Base-by-base conservation (phyloP, 2,797 vertebrate genomes). In the Pangasius macronema region DNA sequence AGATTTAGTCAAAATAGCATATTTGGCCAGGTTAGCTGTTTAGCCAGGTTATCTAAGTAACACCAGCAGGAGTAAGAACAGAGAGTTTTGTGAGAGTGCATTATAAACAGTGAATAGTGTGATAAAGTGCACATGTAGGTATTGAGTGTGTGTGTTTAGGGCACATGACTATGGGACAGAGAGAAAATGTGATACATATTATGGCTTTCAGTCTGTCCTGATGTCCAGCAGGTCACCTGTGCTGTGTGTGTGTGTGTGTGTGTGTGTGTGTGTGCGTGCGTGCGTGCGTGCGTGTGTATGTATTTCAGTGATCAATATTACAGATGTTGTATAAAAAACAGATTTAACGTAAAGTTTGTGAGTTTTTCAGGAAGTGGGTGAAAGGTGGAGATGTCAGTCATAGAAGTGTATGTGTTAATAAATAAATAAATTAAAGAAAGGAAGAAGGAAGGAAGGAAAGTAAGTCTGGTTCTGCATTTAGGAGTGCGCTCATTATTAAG, bases 401-500 rank as follows among this genome's bases (percentile, higher is more conserved):
- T 27, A 8, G 63, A 57, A 59, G 20, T 73, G 65, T 82, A 68
- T 65, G 33, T 63, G n/a, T 46, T 53, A 70, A 72, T 53, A 57
- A 57, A 73, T n/a, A 70, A 36, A 83, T 16, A 55, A 80, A 80
- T 39, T 1, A 51, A 53, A 51, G 10, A 75, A 75, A 39, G 2
- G 49, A 46, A 14, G 2, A 76, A 51, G 0, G 14, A 82, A 30
- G 27, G 27, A 83, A 33, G 63, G 81, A 67, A 33, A 20, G 81
- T 24, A 51, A 27, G 36, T 76, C 84, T 85, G 84, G 24, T 46
- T 27, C 72, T 68, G 84, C 6, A 13, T 63, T 63, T 4, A 63
- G 72, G 36, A 24, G 39, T 49, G 9, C 11, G n/a, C 49, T 42
- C 55, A 33, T 87, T 75, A 87, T 70, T 33, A 57, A 83, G 80